These are phyloP conservation scores for Mantis religiosa DNA, from an alignment of 2,888 invertebrate genomes.

Conservation along the genomic window DNA sequence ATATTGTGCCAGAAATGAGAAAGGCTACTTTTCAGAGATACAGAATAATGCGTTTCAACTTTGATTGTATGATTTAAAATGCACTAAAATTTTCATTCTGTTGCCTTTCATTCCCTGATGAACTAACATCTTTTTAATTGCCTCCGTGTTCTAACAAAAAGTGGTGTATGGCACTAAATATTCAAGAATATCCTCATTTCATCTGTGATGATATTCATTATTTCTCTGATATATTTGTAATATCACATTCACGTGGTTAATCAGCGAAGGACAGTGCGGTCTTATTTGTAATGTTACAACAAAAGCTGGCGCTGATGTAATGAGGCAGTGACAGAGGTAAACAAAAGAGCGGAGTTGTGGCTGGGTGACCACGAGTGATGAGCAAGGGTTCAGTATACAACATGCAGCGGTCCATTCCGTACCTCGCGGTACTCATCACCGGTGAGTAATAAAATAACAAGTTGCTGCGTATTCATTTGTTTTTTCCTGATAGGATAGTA, in stretches of 20 bases:
- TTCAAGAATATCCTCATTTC: no score
- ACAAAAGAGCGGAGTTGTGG: neutral
- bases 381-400: neutral
- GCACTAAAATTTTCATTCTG: no score
- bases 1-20: no score
- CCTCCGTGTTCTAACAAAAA: no score
- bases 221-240: no score
- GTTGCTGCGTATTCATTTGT: neutral
- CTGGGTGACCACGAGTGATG: neutral
- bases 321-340: neutral
- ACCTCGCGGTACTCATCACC: neutral
- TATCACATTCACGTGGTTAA: neutral
- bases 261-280: neutral
- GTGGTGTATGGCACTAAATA: no score
- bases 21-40: no score
- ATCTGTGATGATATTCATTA: no score
- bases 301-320: neutral
- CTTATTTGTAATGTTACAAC: neutral
- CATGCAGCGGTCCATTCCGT: neutral
- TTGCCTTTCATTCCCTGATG: no score
- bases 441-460: neutral
- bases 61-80: no score
- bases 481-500: neutral
- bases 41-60: no score
- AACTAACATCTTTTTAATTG: no score